Evolutionary conservation across 2,113 vertebrate genomes (phyloP).

Genomic region (Copsychus sechellarum): DNA sequence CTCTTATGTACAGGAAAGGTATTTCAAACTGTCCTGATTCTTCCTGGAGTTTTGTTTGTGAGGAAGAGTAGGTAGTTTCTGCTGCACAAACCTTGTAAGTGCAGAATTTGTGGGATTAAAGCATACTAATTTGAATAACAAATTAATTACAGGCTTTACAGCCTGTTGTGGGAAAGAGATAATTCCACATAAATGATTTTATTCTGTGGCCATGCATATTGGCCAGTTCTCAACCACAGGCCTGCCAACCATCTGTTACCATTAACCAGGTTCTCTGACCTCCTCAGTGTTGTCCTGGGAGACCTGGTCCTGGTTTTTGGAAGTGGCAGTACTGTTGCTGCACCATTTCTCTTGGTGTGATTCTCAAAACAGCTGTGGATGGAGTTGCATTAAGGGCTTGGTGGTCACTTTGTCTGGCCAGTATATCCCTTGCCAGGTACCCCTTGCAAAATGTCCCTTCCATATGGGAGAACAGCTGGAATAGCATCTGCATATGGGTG

Average conservation of each 20-base stretch:
- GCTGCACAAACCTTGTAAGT: neutral
- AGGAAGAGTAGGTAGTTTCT: neutral
- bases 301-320: neutral
- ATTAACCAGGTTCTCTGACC: neutral
- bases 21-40: neutral
- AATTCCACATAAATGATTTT: neutral
- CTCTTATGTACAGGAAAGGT: neutral
- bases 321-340: neutral
- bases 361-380: neutral
- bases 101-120: constrained; percentile 14
- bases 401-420: neutral
- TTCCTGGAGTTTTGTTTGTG: neutral
- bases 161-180: neutral
- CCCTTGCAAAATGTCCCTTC: neutral
- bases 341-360: neutral
- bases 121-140: constrained; percentile 8
- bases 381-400: neutral
- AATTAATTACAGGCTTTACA: neutral
- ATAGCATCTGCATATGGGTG: rapidly evolving
- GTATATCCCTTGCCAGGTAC: neutral
- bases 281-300: neutral
- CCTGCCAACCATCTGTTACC: neutral
- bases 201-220: neutral
- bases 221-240: neutral
- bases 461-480: neutral